Evolutionary conservation across 2,888 invertebrate species (phyloP).

Genomic region (Chrysomela aeneicollis): DNA sequence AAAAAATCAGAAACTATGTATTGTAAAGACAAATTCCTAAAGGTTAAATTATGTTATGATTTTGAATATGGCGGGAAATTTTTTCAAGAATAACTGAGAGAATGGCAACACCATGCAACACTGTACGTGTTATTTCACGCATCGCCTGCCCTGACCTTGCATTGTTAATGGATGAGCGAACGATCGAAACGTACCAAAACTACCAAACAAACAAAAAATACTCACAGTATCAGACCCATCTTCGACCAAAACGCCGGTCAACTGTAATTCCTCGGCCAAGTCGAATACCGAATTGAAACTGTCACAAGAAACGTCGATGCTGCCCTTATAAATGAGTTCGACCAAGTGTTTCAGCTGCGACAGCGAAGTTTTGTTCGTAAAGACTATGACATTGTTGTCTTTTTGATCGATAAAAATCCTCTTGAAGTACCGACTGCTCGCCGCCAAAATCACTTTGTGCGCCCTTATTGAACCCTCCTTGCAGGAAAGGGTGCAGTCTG

Average conservation of each 20-base stretch:
- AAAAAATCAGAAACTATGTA: too few relatives aligned
- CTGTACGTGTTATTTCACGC: background rate
- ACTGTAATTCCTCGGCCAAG: slow-evolving; percentile 73
- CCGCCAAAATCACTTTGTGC: slow-evolving; percentile 76
- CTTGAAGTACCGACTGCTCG: slow-evolving; percentile 80
- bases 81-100: too few relatives aligned
- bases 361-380: slow-evolving; percentile 72
- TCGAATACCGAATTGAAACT: slow-evolving; percentile 71
- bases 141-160: background rate
- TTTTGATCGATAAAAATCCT: slow-evolving; percentile 78
- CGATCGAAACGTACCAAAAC: background rate
- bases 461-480: slow-evolving; percentile 75
- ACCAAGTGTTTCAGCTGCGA: slow-evolving; percentile 71
- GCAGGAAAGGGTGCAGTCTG: slow-evolving; percentile 76
- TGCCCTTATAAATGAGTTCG: slow-evolving; percentile 78
- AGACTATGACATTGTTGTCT: slow-evolving; percentile 73
- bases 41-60: too few relatives aligned
- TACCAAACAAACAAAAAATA: slow-evolving; percentile 22
- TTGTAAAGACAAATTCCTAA: too few relatives aligned
- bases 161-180: background rate
- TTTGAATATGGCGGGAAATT: too few relatives aligned
- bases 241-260: slow-evolving; percentile 63
- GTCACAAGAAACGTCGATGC: slow-evolving; percentile 71
- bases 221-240: slow-evolving; percentile 32
- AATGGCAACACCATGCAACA: background rate